Evolutionary conservation across 1,140 invertebrate genomes (phyloP), one percentile per base, ranked within the genome.

Genomic region (Halyomorpha halys): DNA sequence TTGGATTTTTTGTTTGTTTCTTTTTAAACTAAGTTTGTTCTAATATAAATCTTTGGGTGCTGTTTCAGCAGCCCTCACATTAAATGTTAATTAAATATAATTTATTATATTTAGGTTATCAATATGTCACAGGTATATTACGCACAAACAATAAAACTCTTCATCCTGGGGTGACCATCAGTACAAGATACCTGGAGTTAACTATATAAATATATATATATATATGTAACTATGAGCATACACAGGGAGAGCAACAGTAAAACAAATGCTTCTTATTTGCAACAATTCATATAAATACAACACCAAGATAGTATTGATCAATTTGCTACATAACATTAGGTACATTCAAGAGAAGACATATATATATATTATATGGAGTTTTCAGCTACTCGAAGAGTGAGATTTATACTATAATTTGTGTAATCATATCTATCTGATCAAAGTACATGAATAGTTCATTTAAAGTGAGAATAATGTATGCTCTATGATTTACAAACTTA

Each of bases 391-490:
- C 25, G 25, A 61, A 44, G 44, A 63, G 47, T 49, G 63, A 65
- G 56, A 34, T 54, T 25, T 60, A 63, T 51, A 53, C 63, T 59
- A 65, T 65, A 65, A 63, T 63, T 65, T 65, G 63, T 65, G 63
- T 65, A 47, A 59, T 63, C 49, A 65, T 56, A 65, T 51, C 54
- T 60, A 59, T 65, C 44, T 64, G 54, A 63, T 59, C 53, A 63
- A 30, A 65, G 45, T 59, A 53, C 39, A 65, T 56, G 18, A 39
- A 56, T 56, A 56, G 25, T 65, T 65, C 30, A 21, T 60, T 60
- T 61, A 23, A 60, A 60, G 59, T 59, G 63, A 53, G 62, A 60
- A 65, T 65, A 65, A 59, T 60, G 63, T 65, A 65, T 65, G 63
- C 63, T 65, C 63, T 65, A 65, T 63, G 27, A 63, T 63, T 53